Evolutionary conservation across 1,140 invertebrate genomes (phyloP).

Genomic region (Sitobion miscanthi): DNA sequence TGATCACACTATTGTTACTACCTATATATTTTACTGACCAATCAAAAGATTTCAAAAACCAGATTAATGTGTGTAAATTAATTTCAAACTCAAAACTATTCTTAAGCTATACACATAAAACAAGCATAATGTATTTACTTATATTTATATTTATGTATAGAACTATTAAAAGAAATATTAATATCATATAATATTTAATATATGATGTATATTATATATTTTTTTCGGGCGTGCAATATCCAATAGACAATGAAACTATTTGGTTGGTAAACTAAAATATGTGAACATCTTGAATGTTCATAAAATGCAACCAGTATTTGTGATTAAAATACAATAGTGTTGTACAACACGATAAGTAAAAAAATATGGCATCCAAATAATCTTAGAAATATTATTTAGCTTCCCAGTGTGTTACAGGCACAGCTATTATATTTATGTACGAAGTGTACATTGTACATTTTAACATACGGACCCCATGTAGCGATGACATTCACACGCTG

Average conservation of each 20-base stretch:
- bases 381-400: not conserved
- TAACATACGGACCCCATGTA: not conserved
- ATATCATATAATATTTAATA: not conserved
- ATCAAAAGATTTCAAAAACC: too few species aligned
- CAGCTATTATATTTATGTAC: not conserved
- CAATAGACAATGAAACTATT: not conserved
- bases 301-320: not conserved
- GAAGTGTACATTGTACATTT: not conserved
- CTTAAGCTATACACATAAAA: not conserved
- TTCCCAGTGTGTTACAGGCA: not conserved
- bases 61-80: not conserved
- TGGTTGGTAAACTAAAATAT: not conserved
- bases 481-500: not conserved
- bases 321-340: not conserved
- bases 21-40: too few species aligned
- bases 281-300: not conserved
- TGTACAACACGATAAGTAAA: not conserved
- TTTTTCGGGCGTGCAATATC: not conserved
- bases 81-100: not conserved
- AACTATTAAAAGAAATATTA: not conserved
- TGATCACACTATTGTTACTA: not conserved
- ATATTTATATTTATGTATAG: not conserved
- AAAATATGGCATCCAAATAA: slow-evolving; percentile 7
- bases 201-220: not conserved
- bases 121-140: not conserved